phyloP scores from a whole-genome alignment of 2,888 invertebrate species.

The Himalopsyche kuldschensis region DNA sequence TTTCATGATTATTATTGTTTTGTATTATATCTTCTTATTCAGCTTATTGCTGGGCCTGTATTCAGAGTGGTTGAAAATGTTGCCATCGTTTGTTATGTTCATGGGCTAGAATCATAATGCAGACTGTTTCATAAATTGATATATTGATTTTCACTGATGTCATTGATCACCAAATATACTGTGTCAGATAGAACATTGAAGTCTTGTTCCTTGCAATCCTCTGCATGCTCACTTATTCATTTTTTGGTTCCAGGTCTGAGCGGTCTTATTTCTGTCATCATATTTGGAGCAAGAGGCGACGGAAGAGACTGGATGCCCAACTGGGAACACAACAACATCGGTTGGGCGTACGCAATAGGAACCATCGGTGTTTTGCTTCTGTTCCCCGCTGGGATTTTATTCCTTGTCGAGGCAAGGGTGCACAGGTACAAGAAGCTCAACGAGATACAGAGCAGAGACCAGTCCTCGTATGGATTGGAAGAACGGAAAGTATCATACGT shows the following conservation, averaged over 20 bases:
- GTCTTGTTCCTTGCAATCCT: too few species aligned
- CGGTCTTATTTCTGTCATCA: conserved; percentile 80
- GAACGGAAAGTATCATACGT: conserved; percentile 62
- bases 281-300: conserved; percentile 89
- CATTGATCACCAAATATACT: too few species aligned
- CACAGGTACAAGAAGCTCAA: conserved; percentile 74
- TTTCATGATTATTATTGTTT: too few species aligned
- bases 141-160: too few species aligned
- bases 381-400: conserved; percentile 77
- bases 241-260: conserved; percentile 64
- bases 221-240: not conserved
- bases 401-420: conserved; percentile 80
- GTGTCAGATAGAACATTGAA: too few species aligned
- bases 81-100: too few species aligned
- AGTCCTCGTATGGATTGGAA: conserved; percentile 69
- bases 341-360: conserved; percentile 91
- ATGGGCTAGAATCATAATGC: too few species aligned
- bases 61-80: too few species aligned
- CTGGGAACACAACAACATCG: conserved; percentile 92
- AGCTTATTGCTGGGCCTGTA: too few species aligned
- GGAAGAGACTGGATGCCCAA: conserved; percentile 94
- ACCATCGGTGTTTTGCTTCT: conserved; percentile 76
- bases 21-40: too few species aligned
- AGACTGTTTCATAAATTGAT: too few species aligned
- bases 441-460: conserved; percentile 68